Base-by-base conservation (phyloP, 2,113 vertebrate genomes). In the Brienomyrus longianalis region DNA sequence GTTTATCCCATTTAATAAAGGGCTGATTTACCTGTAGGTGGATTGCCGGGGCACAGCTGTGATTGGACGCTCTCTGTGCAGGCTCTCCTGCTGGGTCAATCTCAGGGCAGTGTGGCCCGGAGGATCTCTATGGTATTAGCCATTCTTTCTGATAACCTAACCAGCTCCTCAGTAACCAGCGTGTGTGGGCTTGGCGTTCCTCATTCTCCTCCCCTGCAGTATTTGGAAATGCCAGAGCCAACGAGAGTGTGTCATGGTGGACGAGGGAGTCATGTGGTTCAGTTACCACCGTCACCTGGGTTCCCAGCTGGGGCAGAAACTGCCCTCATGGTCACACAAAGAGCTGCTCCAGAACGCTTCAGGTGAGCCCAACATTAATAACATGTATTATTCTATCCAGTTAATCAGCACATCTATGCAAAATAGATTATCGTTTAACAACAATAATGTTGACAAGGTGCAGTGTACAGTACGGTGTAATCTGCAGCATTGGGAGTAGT, bases 271-370 rank as follows among this genome's bases (percentile, higher is more conserved):
- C 13, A 92, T 96, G 88, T 99, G 98, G 98, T 98, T 97, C 94
- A 97, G 97, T 88, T 99, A 97, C 95, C 98, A 99, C 95, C 98
- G 98, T 94, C 87, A 96, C 54, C 83, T 96, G 5, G 98, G 98
- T 3, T 5, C 86, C 35, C 62, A 54, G 52, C 52, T 54, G 17
- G 5, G 19, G 52, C 52, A 5, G 52, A 54, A 54, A 19, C 52
- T 17, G 17, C 52, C 52, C 17, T 54, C 52, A 54, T 54, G 52
- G 52, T 54, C 52, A 4, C 52, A 54, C 1, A 17, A 54, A 21
- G 5, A 54, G 17, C 52, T 54, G 15, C 52, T 54, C 52, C 52
- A 54, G 52, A 19, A 17, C 4, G 2, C 3, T 54, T 19, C 52
- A 54, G 52, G 5, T 54, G 52, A 54, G 52, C 17, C 2, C 19